Evolutionary conservation across 2,888 invertebrate genomes (phyloP).

Genomic region (Plutella xylostella): DNA sequence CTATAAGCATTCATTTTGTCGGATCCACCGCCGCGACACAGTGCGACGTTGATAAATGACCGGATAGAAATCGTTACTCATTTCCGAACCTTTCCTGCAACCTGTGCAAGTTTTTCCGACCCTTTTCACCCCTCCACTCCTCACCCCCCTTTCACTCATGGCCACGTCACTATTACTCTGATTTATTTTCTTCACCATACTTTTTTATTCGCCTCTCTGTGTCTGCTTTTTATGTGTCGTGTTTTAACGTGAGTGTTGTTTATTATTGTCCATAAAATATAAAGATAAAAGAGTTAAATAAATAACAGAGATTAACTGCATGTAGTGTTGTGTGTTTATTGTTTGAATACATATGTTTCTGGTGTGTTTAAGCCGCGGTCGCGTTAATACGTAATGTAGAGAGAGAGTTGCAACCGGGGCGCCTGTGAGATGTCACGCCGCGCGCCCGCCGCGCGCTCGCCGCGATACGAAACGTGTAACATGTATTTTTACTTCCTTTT

Average conservation of each 20-base stretch:
- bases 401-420: slow-evolving; percentile 22
- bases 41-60: slow-evolving; percentile 59
- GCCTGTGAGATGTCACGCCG: slow-evolving; percentile 14
- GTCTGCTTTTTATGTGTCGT: slow-evolving; percentile 5
- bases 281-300: background rate
- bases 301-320: background rate
- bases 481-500: slow-evolving; percentile 2
- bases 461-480: background rate
- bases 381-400: slow-evolving; percentile 24
- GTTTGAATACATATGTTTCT: slow-evolving; percentile 8
- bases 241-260: background rate
- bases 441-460: background rate
- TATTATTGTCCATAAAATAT: background rate
- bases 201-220: background rate
- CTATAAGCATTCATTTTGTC: slow-evolving; percentile 34
- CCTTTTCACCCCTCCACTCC: slow-evolving; percentile 10
- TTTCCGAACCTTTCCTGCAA: slow-evolving; percentile 33
- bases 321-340: slow-evolving; percentile 25
- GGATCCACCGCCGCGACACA: slow-evolving; percentile 29
- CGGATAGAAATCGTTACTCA: slow-evolving; percentile 55
- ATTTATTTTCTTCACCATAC: slow-evolving; percentile 3
- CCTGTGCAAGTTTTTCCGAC: slow-evolving; percentile 30
- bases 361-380: slow-evolving; percentile 9
- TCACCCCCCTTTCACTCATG: background rate
- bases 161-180: background rate